Evolutionary conservation across 2,113 vertebrate genomes (phyloP).

Genomic region (Mola mola): DNA sequence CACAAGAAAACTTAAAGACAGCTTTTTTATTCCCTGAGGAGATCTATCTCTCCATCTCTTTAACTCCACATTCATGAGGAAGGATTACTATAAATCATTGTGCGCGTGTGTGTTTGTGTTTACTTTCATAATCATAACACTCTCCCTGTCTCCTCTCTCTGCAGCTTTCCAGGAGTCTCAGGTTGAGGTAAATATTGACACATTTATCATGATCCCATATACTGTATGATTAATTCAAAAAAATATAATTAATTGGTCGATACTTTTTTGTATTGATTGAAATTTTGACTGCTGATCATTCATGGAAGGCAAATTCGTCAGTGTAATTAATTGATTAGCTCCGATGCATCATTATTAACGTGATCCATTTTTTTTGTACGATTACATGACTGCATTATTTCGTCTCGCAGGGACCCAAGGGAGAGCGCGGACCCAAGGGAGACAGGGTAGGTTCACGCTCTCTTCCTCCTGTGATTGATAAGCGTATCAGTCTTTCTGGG

Average conservation of each 20-base stretch:
- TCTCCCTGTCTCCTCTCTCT: conserved; percentile 16
- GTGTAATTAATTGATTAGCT: not conserved
- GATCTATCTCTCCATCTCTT: too few relatives aligned
- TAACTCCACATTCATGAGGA: not conserved
- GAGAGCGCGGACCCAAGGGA: conserved; percentile 89
- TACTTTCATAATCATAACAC: not conserved
- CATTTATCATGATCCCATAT: too few relatives aligned
- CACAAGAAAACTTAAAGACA: too few relatives aligned
- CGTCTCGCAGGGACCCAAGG: conserved; percentile 86
- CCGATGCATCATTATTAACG: not conserved
- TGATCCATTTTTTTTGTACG: too few relatives aligned
- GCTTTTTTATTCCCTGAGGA: too few relatives aligned
- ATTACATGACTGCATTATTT: conserved; percentile 10
- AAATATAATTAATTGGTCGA: not conserved
- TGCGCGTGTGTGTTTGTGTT: not conserved
- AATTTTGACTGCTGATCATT: too few relatives aligned
- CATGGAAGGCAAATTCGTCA: not conserved
- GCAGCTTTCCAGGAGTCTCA: conserved; percentile 68
- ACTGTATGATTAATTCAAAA: too few relatives aligned
- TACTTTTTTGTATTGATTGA: not conserved
- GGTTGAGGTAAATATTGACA: conserved; percentile 81
- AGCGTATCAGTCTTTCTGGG: too few relatives aligned
- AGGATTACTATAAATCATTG: not conserved
- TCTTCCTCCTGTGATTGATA: conserved; percentile 6
- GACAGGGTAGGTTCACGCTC: conserved; percentile 84